Conservation (phyloP, 2,113 vertebrate species). For the Tragelaphus buxtoni region DNA sequence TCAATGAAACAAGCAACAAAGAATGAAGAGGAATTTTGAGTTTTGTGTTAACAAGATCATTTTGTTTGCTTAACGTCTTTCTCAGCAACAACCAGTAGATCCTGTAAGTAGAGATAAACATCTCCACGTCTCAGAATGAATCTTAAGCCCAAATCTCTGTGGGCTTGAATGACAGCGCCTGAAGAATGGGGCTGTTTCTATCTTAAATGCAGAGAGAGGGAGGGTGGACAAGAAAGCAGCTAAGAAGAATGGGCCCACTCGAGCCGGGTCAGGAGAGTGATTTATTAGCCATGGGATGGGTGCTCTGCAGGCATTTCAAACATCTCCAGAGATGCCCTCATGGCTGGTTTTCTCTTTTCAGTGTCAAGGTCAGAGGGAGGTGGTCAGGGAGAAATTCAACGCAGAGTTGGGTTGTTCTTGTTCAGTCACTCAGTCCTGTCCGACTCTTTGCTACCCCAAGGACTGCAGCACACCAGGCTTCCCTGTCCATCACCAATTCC, state of each 20-base stretch:
- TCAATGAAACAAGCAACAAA: neutral
- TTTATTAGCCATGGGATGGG: fast-evolving
- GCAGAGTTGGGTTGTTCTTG: neutral
- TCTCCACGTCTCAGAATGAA: neutral
- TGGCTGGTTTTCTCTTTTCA: neutral
- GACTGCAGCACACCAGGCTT: neutral
- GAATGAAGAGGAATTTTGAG: neutral
- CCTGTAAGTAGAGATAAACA: neutral
- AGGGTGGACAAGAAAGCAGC: fast-evolving
- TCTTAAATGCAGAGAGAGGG: neutral
- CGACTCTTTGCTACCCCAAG: fast-evolving
- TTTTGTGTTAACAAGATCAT: neutral
- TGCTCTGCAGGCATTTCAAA: neutral
- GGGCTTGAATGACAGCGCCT: neutral
- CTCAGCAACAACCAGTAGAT: neutral
- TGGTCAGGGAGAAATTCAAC: fast-evolving
- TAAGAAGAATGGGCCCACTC: fast-evolving
- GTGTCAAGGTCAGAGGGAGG: neutral
- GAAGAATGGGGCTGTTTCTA: fast-evolving
- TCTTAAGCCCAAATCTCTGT: neutral
- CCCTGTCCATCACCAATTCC: neutral
- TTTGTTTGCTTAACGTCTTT: neutral
- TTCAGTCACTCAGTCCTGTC: neutral
- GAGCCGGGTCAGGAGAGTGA: neutral
- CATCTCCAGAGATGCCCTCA: neutral